A percentile compares a stretch with the other conserved stretches of the same genome.
phyloP scores from a whole-genome alignment of 2,113 vertebrate species.

The Opisthocomus hoazin region DNA sequence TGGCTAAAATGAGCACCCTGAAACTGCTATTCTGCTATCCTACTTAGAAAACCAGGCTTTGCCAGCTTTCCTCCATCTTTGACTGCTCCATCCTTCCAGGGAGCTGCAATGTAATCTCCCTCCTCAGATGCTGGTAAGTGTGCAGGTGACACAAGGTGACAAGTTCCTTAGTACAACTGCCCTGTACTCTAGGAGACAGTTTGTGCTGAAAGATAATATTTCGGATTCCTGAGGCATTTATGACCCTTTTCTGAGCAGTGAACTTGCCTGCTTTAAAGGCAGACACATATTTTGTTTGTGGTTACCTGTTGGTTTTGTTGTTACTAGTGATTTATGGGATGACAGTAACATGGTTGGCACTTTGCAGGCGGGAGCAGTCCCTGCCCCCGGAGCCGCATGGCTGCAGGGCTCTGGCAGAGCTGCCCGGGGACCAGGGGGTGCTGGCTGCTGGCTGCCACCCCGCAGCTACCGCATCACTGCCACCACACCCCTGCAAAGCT shows the following conservation, averaged over 20 bases:
- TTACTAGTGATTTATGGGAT: not conserved
- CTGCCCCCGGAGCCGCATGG: not conserved
- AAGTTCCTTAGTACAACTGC: not conserved
- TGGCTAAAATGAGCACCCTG: not conserved
- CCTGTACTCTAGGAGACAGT: accelerated
- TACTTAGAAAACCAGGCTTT: not conserved
- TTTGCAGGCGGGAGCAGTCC: not conserved
- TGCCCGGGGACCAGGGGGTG: not conserved
- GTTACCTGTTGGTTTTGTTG: not conserved
- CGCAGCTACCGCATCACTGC: not conserved
- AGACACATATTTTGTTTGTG: not conserved
- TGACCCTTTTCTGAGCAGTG: not conserved
- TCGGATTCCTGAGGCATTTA: not conserved
- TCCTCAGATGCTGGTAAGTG: not conserved
- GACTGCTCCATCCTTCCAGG: not conserved
- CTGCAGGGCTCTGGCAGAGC: not conserved
- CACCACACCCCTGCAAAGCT: not conserved
- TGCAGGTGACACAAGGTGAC: not conserved
- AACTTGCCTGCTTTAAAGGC: not conserved
- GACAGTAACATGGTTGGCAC: accelerated
- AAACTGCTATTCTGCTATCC: not conserved
- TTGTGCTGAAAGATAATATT: not conserved
- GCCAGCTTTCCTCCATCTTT: not conserved
- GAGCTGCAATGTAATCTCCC: not conserved
- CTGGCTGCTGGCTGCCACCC: not conserved